Conservation (phyloP, 30 jellyfish, hydroid and myxozoan species). For the Turritopsis dohrnii region DNA sequence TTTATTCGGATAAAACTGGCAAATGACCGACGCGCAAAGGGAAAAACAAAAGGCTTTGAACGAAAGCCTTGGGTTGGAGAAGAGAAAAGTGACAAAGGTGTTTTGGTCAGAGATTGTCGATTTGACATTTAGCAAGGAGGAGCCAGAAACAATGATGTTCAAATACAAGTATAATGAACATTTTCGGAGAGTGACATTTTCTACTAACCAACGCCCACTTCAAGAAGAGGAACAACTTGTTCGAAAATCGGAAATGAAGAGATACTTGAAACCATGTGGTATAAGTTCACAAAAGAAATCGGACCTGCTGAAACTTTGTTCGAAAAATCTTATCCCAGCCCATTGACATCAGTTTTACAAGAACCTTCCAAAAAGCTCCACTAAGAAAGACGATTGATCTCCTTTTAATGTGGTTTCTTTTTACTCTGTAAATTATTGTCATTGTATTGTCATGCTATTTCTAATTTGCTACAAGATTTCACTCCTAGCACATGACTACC, state of each 20-base stretch:
- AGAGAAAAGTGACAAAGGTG: constrained; percentile 3
- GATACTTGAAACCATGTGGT: constrained; percentile 10
- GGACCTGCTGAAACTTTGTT: too few species aligned
- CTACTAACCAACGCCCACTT: constrained; percentile 1
- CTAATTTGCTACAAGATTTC: too few species aligned
- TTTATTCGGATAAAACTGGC: not conserved
- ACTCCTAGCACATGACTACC: too few species aligned
- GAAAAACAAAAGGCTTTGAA: constrained; percentile 1
- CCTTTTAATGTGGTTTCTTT: too few species aligned
- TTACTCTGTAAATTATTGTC: too few species aligned
- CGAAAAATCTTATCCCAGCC: too few species aligned
- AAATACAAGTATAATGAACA: not conserved
- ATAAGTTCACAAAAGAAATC: too few species aligned
- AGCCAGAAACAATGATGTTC: constrained; percentile 1
- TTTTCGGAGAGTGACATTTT: not conserved
- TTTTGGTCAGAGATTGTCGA: too few species aligned
- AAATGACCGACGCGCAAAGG: constrained; percentile 1
- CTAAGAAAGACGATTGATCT: too few species aligned
- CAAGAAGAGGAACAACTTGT: constrained; percentile 7
- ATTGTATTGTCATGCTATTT: too few species aligned
- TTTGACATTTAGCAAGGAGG: not conserved
- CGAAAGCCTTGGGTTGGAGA: constrained; percentile 10
- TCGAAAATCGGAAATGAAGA: constrained; percentile 1
- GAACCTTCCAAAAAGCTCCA: too few species aligned
- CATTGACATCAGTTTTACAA: too few species aligned